These are phyloP conservation scores for Heptranchias perlo DNA, from an alignment of 2,113 vertebrate species.

Conservation along the genomic window DNA sequence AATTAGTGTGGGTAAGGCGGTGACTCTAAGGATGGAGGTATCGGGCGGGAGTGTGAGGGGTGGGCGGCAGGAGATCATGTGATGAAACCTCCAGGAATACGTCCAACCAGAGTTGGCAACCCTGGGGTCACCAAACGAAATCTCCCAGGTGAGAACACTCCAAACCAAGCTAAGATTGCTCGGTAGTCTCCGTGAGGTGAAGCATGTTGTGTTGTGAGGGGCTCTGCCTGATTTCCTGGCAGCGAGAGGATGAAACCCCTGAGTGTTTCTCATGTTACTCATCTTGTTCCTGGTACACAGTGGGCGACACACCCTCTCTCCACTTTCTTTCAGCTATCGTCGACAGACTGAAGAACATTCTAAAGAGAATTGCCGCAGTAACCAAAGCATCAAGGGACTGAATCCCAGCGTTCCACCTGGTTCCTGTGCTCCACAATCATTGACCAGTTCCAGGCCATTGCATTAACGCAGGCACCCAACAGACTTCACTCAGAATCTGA, in stretches of 20 bases:
- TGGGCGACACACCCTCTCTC: neutral
- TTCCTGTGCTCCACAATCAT: neutral
- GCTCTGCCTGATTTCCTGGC: neutral
- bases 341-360: slow-evolving; percentile 2
- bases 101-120: no score
- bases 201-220: neutral
- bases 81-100: neutral
- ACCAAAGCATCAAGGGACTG: neutral
- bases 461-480: neutral
- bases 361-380: neutral
- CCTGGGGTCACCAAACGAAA: neutral
- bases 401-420: neutral
- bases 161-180: no score
- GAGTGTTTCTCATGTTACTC: neutral
- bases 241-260: neutral
- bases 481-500: neutral
- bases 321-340: slow-evolving; percentile 26
- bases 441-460: neutral
- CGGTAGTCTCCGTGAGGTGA: neutral
- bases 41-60: neutral
- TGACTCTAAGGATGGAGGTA: neutral
- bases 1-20: neutral
- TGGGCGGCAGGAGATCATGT: neutral
- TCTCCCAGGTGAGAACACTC: neutral
- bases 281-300: neutral